phyloP scores from a whole-genome alignment of 2,888 invertebrate species.

The Latrodectus elegans region DNA sequence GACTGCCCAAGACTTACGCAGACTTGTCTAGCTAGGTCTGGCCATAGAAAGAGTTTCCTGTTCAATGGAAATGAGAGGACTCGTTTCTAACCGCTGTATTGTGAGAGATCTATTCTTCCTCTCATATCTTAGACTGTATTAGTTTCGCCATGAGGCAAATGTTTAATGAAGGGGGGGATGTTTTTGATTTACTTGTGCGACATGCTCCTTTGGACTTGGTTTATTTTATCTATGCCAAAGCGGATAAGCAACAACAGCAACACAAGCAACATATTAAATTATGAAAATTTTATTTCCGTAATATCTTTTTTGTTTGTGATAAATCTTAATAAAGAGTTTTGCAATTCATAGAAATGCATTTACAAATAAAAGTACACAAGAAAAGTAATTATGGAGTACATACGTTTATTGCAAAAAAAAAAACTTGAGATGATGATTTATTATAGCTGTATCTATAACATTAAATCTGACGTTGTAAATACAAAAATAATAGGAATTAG shows the following conservation, averaged over 20 bases:
- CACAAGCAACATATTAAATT: background rate
- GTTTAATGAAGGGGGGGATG: background rate
- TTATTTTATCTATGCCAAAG: background rate
- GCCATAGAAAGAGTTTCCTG: background rate
- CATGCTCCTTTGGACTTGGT: background rate
- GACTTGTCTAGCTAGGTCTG: background rate
- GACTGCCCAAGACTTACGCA: background rate
- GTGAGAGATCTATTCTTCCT: background rate
- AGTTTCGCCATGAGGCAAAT: background rate
- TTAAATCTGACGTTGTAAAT: no score
- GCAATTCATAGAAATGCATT: no score
- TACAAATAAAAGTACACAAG: no score
- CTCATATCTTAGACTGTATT: background rate
- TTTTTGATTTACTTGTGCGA: background rate
- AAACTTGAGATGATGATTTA: no score
- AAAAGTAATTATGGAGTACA: no score
- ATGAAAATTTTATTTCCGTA: no score
- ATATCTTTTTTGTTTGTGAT: no score
- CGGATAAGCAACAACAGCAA: constrained; percentile 7
- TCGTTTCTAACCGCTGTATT: background rate
- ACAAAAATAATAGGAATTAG: no score
- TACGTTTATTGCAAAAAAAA: no score
- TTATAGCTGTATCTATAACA: no score
- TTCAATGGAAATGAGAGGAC: background rate
- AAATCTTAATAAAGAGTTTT: no score